Percentiles rank a stretch among this genome's conserved stretches.
Conservation (phyloP, 2,113 vertebrate genomes). For the Spermophilus dauricus region DNA sequence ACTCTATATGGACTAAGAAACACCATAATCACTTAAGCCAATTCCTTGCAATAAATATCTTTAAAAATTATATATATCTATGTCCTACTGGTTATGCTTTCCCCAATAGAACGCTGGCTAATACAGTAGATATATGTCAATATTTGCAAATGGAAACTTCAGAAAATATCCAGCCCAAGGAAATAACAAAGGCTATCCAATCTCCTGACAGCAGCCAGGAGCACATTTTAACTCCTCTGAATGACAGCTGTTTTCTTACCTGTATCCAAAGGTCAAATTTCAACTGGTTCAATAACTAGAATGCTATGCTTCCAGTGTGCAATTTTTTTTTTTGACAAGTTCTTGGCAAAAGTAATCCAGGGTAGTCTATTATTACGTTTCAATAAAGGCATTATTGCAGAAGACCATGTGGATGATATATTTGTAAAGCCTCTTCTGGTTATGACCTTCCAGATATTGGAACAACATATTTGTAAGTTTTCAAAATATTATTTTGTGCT, state of each 20-base stretch:
- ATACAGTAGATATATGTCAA: not conserved
- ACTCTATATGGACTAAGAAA: not conserved
- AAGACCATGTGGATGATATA: not conserved
- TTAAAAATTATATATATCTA: not conserved
- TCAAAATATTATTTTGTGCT: not conserved
- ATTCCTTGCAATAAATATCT: not conserved
- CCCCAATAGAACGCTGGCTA: not conserved
- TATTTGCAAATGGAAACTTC: conserved; percentile 35
- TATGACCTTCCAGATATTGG: not conserved
- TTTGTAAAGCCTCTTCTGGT: conserved; percentile 4
- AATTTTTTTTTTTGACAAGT: conserved; percentile 43
- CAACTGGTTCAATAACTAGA: conserved; percentile 60
- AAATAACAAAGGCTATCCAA: not conserved
- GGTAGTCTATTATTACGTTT: conserved; percentile 50
- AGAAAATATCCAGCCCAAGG: conserved; percentile 5
- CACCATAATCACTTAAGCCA: not conserved
- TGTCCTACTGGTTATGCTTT: not conserved
- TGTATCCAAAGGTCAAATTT: conserved; percentile 64
- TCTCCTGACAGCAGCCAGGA: not conserved
- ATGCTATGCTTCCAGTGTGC: not conserved
- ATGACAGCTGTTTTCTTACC: conserved; percentile 45
- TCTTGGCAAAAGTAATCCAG: conserved; percentile 53
- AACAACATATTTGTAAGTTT: conserved; percentile 26
- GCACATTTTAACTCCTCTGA: conserved; percentile 11
- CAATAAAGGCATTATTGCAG: conserved; percentile 21